Conservation (phyloP, 2,888 invertebrate species). For the Lacanobia oleracea region DNA sequence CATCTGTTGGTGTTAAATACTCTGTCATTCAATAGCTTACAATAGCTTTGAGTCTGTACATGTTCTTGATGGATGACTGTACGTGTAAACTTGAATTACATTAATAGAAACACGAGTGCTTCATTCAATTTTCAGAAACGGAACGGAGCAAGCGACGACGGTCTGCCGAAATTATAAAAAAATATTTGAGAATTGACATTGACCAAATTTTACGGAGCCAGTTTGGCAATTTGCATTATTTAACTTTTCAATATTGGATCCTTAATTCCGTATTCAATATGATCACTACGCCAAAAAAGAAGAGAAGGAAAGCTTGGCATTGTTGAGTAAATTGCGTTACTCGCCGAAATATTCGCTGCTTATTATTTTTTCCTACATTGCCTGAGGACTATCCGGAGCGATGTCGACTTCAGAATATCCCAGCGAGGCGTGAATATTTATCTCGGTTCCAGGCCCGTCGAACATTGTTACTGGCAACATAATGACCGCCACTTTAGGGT, state of each 20-base stretch:
- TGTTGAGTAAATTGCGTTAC: constrained; percentile 55
- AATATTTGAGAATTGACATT: constrained; percentile 11
- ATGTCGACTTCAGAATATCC: constrained; percentile 65
- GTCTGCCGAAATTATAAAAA: neutral
- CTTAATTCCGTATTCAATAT: constrained; percentile 35
- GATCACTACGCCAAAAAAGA: constrained; percentile 31
- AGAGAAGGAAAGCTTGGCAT: constrained; percentile 33
- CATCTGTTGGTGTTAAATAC: constrained; percentile 68
- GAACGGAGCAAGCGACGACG: neutral
- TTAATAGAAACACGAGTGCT: constrained; percentile 6
- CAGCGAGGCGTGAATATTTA: constrained; percentile 73
- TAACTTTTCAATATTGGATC: constrained; percentile 7
- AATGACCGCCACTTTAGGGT: constrained; percentile 71
- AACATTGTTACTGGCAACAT: constrained; percentile 70
- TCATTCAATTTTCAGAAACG: neutral
- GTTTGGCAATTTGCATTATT: constrained; percentile 30
- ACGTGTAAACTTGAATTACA: neutral
- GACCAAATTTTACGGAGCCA: neutral
- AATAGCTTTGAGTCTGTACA: constrained; percentile 29
- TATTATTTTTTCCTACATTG: constrained; percentile 70
- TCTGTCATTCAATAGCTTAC: constrained; percentile 59
- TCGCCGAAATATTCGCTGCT: constrained; percentile 59
- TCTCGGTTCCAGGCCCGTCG: constrained; percentile 65
- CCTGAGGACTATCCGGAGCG: constrained; percentile 65
- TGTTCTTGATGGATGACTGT: neutral